Evolutionary conservation across 23 tunicate genomes (phyloP), one percentile per base, ranked within the genome.

Genomic region (Clavelina lepadiformis): DNA sequence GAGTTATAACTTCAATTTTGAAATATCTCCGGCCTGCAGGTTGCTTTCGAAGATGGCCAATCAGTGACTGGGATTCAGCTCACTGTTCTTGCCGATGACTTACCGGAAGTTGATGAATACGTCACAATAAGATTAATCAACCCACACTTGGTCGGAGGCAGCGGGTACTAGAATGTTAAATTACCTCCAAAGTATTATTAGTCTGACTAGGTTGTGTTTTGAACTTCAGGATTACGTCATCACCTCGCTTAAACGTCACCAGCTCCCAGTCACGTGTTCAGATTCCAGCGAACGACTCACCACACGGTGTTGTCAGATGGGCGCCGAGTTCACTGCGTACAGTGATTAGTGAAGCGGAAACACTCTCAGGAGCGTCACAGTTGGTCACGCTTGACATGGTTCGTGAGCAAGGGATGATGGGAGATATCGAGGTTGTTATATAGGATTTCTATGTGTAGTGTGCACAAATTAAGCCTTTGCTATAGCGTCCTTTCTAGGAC

Each of bases 291-390:
- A 86, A 86, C 38, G 95, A 86, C 58, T 86, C 95, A 0, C 95
- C 95, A 15, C 95, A 86, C 53, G 95, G 95, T 8, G 63, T 86
- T 18, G 80, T 86, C 15, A 31, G 75, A 8, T 86, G 95, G 95
- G 64, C 80, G 11, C 66, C 80, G 3, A 56, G 58, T n/a, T 79
- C 95, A 7, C 53, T 78, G 0, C 64, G 81, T 11, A 72, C 46
- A 28, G 85, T 86, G 25, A 69, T 86, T 0, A 67, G 60, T 19
- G 95, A 86, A 59, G 65, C 83, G 31, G 79, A 71, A 61, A 35
- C 77, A 1, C 50, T 22, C 11, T 31, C 56, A 3, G 85, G 67
- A 3, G 70, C 69, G 0, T 59, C 84, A 5, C 77, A 72, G 46
- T 58, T 86, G 49, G 86, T 86, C 63, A 78, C 85, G 21, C 71